A percentile compares a stretch with the other conserved stretches of the same genome.
phyloP scores from a whole-genome alignment of 53 echinoderm and acorn worm genomes.

The Paracentrotus lividus region DNA sequence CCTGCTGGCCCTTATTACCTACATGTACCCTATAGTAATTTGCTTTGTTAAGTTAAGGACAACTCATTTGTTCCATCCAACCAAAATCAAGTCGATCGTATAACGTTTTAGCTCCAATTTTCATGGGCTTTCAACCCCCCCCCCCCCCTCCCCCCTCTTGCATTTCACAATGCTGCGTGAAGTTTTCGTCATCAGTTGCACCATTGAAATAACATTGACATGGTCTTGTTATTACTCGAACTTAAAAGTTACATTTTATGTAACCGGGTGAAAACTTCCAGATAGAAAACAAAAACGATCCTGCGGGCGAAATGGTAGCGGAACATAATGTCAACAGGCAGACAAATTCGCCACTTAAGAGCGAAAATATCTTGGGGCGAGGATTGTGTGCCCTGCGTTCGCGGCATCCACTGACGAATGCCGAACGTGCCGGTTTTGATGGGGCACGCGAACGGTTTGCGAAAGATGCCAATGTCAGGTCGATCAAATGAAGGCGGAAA shows the following conservation, averaged over 20 bases:
- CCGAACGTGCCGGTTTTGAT: no score
- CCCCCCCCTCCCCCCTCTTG: not conserved
- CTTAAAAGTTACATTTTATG: not conserved
- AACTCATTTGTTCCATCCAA: no score
- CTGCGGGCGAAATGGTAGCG: not conserved
- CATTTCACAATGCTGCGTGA: not conserved
- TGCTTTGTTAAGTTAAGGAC: no score
- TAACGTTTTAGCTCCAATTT: no score
- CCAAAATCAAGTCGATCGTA: no score
- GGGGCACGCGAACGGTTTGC: no score
- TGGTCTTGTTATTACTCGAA: not conserved
- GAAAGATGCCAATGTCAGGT: no score
- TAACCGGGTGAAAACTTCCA: not conserved
- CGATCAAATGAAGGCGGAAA: no score
- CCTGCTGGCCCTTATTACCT: no score
- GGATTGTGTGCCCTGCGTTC: not conserved
- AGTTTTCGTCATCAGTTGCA: not conserved
- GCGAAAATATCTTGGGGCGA: conserved; percentile 36
- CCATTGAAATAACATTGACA: conserved; percentile 14
- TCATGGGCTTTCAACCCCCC: not conserved
- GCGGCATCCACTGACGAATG: not conserved
- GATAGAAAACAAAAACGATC: not conserved
- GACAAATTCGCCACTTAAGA: conserved; percentile 29
- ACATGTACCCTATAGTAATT: no score
- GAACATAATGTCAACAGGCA: conserved; percentile 34